Evolutionary conservation across 2,797 vertebrate genomes (phyloP), one percentile per base, ranked within the genome.

Genomic region (Kryptopterus vitreolus): DNA sequence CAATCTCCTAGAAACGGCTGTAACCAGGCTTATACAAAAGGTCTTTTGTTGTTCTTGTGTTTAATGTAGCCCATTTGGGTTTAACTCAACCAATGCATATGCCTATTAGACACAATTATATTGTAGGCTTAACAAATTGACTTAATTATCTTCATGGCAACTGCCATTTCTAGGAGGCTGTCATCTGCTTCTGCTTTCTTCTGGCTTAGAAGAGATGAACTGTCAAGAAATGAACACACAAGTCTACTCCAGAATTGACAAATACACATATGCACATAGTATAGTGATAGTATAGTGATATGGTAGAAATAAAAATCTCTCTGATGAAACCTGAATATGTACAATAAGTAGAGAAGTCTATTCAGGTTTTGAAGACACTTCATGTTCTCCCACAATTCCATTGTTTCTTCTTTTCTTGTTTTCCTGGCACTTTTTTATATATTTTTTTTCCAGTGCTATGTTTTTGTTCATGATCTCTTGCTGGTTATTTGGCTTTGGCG

Each of bases 401-500:
- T 35, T 9, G 52, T 7, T 46, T 59, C 53, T 35, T 1, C 1
- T 53, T 15, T 72, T 12, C 26, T 33, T 53, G 61, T 62, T 43
- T 55, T 55, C 20, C 59, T 58, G 29, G 43, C 61, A 26, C 43
- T 50, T 75, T 69, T 22, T 13, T 38, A n/a, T n/a, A n/a, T n/a
- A n/a, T 35, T 12, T 69, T 18, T 59, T 59, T 57, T 48, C 74
- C 15, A 46, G 11, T 1, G n/a, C 55, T 59, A 57, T 20, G n/a
- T 12, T 46, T 50, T 57, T 52, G 20, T 81, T 76, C n/a, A 61
- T 55, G 43, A 48, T 79, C 24, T 69, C 65, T 46, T 69, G 29
- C 58, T 63, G 59, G 65, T 35, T 81, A 80, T 77, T 77, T 65
- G 62, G 53, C 73, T 80, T 52, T 29, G 55, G 43, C 65, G 72